phyloP scores from a whole-genome alignment of 2,113 vertebrate species.

The Mormyrus iriodes region DNA sequence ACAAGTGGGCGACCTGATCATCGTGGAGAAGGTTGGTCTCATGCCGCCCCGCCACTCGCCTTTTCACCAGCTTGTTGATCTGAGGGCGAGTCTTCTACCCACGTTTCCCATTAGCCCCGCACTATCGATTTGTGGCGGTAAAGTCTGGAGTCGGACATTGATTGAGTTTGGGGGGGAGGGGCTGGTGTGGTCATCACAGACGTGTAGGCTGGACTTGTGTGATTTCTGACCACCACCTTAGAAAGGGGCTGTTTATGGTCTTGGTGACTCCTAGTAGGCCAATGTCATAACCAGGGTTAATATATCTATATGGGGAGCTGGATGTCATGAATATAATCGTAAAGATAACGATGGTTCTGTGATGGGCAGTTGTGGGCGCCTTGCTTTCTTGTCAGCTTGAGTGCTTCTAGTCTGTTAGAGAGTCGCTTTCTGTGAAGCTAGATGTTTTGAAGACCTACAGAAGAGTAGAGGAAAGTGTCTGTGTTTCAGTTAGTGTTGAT shows the following conservation, averaged over 20 bases:
- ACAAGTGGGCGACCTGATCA: slow-evolving; percentile 95
- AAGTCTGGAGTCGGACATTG: neutral
- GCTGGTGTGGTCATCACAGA: neutral
- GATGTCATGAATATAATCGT: neutral
- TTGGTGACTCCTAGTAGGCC: neutral
- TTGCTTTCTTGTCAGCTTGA: neutral
- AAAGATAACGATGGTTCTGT: neutral
- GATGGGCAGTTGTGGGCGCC: neutral
- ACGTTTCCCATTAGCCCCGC: neutral
- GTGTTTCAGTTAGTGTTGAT: neutral
- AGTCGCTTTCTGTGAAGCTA: neutral
- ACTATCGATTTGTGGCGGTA: neutral
- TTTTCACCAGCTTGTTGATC: neutral
- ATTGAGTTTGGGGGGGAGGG: neutral
- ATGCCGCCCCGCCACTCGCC: neutral
- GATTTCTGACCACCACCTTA: neutral
- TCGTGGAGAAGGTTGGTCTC: slow-evolving; percentile 89
- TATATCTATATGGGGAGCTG: no score
- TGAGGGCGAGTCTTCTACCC: neutral
- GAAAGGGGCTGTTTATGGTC: neutral
- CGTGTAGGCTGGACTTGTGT: neutral
- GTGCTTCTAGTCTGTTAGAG: neutral
- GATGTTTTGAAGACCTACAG: neutral
- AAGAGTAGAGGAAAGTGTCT: neutral
- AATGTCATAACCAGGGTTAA: neutral